Base-by-base conservation (phyloP, 2,888 invertebrate species). In the Adineta ricciae region DNA sequence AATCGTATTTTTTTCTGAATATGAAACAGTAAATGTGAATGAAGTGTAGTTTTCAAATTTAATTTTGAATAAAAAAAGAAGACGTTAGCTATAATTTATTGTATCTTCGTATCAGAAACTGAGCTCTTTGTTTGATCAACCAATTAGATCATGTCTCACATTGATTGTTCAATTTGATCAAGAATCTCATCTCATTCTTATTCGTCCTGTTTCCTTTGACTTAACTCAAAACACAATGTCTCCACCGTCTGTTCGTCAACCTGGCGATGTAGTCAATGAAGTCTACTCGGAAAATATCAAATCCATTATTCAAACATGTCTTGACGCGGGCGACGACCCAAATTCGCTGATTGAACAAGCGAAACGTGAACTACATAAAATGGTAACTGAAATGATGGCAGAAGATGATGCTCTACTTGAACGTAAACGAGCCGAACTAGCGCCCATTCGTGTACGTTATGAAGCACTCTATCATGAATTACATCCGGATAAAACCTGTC, bases 221-320 rank as follows among this genome's bases (percentile, higher is more conserved):
- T 46, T 46, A 46, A 46, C 46, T 8, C 11, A 46, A 46, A 46
- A 46, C 5, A 46, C 46, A 11, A 46, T 64, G 64, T 64, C 64
- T 27, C 64, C 64, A 64, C 2, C 27, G 16, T 64, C 64, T 8
- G 16, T 32, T 32, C 64, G 32, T n/a, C 32, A 27, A 64, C 64
- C 64, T 73, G 73, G 73, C 16, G 73, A 73, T 16, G n/a, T 73
- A 24, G 73, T 73, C 36, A 73, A 73, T 73, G 73, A 36, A 73
- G 19, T 73, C 8, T 73, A 73, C 24, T 36, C 41, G 11, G n/a
- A 73, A 38, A 36, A 41, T 73, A 73, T 73, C 9, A 38, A 73
- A 38, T 36, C 41, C 24, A 21, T 73, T 38, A 36, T 36, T 38
- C 24, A 73, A 38, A 41, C 24, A 36, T 73, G 73, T 73, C 21